phyloP scores from a whole-genome alignment of 2,888 invertebrate species.

The Athripsodes cinereus region DNA sequence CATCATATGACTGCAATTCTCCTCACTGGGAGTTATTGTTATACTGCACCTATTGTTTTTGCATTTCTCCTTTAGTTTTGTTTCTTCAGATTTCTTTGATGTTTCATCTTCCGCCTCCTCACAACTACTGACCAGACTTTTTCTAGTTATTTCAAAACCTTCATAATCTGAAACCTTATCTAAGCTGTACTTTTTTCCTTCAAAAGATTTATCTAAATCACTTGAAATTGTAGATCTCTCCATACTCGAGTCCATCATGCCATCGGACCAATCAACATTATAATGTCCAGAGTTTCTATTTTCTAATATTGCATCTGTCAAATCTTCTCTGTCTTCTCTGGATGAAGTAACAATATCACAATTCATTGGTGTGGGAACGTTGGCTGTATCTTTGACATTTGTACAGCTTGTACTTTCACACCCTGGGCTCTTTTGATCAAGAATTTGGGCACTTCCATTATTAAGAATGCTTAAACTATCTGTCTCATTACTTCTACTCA shows the following conservation, averaged over 20 bases:
- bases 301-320: background rate
- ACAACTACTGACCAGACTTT: conserved; percentile 3
- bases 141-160: background rate
- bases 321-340: background rate
- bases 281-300: background rate
- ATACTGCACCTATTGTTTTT: conserved; percentile 18
- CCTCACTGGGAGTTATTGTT: conserved; percentile 22
- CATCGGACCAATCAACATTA: conserved; percentile 10
- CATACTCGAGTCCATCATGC: conserved; percentile 8
- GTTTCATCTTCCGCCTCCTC: conserved; percentile 7
- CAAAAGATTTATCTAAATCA: conserved; percentile 8
- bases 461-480: conserved; percentile 13
- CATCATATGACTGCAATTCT: conserved; percentile 20
- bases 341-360: background rate
- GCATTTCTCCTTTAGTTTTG: background rate
- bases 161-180: background rate
- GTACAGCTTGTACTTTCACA: background rate
- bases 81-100: conserved; percentile 1
- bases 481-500: conserved; percentile 25
- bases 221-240: conserved; percentile 14
- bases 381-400: background rate
- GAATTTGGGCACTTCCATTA: conserved; percentile 30
- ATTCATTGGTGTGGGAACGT: background rate
- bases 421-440: conserved; percentile 37
- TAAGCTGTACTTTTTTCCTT: background rate